A percentile compares a stretch with the other conserved stretches of the same genome.
phyloP scores from a whole-genome alignment of 2,113 vertebrate genomes.

The Halcyon malimbica region DNA sequence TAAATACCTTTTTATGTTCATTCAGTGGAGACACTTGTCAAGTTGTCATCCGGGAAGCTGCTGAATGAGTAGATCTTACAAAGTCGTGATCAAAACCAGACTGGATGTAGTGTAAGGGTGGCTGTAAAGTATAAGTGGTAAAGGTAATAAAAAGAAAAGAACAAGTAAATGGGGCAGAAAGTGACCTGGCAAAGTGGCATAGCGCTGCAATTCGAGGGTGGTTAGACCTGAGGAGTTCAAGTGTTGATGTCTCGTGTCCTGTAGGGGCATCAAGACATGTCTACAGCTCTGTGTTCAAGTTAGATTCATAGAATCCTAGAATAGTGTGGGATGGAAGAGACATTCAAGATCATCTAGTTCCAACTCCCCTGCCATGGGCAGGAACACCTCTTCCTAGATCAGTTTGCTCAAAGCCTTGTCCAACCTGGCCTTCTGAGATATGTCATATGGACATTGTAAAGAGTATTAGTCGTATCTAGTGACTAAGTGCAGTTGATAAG shows the following conservation, averaged over 20 bases:
- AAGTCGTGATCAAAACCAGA: background rate
- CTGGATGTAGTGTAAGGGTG: background rate
- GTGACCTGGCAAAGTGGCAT: background rate
- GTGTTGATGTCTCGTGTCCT: background rate
- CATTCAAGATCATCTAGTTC: too few species aligned
- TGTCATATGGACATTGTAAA: background rate
- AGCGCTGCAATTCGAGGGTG: rapidly evolving
- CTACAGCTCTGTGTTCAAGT: background rate
- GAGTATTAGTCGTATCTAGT: background rate
- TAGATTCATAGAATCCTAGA: background rate
- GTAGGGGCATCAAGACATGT: too few species aligned
- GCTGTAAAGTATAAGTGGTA: background rate
- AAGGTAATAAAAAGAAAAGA: background rate
- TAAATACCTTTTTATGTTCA: background rate
- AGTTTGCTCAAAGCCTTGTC: background rate
- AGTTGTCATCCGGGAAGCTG: background rate
- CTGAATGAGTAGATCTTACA: background rate
- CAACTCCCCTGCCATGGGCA: too few species aligned
- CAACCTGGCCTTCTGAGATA: background rate
- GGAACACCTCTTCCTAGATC: background rate
- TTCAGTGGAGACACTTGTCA: background rate
- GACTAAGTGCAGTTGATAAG: background rate
- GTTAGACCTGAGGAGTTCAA: background rate
- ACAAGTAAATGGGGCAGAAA: background rate
- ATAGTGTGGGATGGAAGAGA: too few species aligned